A percentile compares a stretch with the other conserved stretches of the same genome.
These are phyloP conservation scores for Yponomeuta sedellus DNA, from an alignment of 2,888 invertebrate species.

Conservation along the genomic window DNA sequence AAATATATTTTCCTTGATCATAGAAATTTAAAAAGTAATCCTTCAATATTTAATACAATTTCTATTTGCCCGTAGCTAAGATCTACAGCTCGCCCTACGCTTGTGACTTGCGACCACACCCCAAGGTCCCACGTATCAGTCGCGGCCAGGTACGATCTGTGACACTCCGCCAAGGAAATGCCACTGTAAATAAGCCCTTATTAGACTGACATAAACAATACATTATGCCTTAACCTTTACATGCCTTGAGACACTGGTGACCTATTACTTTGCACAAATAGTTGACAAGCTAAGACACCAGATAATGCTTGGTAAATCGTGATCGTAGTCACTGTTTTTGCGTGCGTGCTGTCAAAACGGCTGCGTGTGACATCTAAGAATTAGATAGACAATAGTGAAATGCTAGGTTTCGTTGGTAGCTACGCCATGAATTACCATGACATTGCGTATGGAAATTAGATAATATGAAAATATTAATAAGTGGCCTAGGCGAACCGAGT, in stretches of 20 bases:
- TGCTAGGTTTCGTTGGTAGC: neutral
- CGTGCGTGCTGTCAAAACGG: neutral
- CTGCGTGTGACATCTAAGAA: neutral
- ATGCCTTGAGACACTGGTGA: neutral
- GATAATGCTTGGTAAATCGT: neutral
- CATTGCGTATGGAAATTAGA: neutral
- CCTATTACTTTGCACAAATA: neutral
- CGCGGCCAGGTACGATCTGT: conserved; percentile 41
- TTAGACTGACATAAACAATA: neutral
- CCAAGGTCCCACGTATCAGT: conserved; percentile 4
- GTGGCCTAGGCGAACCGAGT: no score
- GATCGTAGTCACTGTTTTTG: neutral
- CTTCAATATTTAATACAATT: no score
- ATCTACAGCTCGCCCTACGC: neutral
- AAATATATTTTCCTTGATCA: no score
- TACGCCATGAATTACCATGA: neutral
- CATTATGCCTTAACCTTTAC: neutral
- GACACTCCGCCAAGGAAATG: conserved; percentile 30
- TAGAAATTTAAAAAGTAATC: no score
- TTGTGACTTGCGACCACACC: neutral
- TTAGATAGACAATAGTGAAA: neutral
- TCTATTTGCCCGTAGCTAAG: no score
- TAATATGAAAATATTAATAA: no score
- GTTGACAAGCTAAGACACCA: neutral
- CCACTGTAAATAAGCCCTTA: conserved; percentile 16